Evolutionary conservation across 2,888 invertebrate species (phyloP), one percentile per base, ranked within the genome.

Genomic region (Calameuta pallipes): DNA sequence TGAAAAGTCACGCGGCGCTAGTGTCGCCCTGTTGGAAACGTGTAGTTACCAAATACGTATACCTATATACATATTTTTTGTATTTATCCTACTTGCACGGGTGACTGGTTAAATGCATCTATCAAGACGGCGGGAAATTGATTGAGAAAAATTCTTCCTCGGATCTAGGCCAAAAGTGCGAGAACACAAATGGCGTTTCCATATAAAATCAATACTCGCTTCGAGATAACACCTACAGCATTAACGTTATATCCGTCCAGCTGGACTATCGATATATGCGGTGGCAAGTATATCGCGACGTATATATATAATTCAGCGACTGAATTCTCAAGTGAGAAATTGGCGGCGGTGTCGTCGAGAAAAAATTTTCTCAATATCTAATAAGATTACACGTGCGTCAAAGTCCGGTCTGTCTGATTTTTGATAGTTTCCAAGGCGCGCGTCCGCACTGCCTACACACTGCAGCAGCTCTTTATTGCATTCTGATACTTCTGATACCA

Each of bases 111-210:
- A 71, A 71, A 71, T 9, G 71, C 23, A 11, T 34, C 1, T 2
- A 56, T 9, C 9, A 9, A 23, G 56, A 56, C 56, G 56, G 9
- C 56, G 56, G 9, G 34, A 71, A 71, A 71, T 23, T 30, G 35
- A 35, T n/a, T 23, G 69, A 34, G 12, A 35, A 41, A 75, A 74
- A 74, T 33, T 30, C 36, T 12, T 41, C 75, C 12, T 74, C 70
- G 80, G 83, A 84, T 85, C 80, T 83, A 84, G 85, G 82, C 80
- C 81, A 81, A 85, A 85, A 85, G 82, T 85, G 81, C 84, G 82
- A 80, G 81, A 83, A 83, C 75, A 34, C 74, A 75, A 74, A 77
- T 77, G 74, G 81, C 80, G 81, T 81, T 56, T 56, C 56, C 23
- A 56, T 56, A 23, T 56, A 23, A 56, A 56, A 23, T 56, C 56